A percentile compares a stretch with the other conserved stretches of the same genome.
These are phyloP conservation scores for Ariopsis seemanni DNA, from an alignment of 2,113 vertebrate species.

Conservation along the genomic window DNA sequence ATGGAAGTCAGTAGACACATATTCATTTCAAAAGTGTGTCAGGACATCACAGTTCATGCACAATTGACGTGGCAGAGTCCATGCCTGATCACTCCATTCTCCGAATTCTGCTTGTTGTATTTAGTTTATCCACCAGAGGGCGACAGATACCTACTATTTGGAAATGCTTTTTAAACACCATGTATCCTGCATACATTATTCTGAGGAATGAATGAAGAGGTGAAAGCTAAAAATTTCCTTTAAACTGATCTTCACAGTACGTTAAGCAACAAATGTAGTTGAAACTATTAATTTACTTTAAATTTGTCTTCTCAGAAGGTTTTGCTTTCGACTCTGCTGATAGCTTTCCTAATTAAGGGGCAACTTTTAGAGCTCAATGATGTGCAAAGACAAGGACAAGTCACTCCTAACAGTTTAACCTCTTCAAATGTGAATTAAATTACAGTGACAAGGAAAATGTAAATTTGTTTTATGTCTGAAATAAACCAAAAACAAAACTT, in stretches of 20 bases:
- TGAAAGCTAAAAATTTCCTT: neutral
- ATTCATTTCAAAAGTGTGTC: neutral
- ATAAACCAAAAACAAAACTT: neutral
- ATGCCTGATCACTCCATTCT: neutral
- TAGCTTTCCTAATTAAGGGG: neutral
- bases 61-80: neutral
- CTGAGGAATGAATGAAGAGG: neutral
- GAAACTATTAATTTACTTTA: constrained; percentile 9
- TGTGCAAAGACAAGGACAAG: neutral
- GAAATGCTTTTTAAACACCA: neutral
- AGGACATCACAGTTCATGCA: neutral
- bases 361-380: constrained; percentile 5
- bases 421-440: constrained; percentile 4
- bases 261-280: constrained; percentile 22
- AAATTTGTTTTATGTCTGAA: neutral
- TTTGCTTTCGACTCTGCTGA: neutral
- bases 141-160: neutral
- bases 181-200: neutral
- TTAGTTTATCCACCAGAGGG: neutral
- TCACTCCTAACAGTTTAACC: neutral
- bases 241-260: constrained; percentile 19
- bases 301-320: neutral
- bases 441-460: neutral
- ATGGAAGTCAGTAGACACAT: neutral
- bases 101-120: neutral